Evolutionary conservation across 2,113 vertebrate genomes (phyloP), one percentile per base, ranked within the genome.

Genomic region (Eudyptes chrysolophus): DNA sequence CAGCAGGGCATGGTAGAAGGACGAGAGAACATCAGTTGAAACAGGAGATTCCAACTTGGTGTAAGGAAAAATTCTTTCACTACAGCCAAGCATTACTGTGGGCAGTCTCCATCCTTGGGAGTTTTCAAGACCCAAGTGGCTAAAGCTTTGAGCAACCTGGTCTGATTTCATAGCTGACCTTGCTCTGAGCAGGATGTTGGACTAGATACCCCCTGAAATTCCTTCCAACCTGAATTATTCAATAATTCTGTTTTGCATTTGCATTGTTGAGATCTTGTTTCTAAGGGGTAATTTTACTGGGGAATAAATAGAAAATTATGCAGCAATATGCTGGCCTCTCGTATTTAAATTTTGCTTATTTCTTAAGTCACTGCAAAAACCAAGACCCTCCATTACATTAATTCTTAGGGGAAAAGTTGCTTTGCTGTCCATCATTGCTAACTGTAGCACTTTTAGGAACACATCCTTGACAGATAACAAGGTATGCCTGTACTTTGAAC

Each of bases 401-500:
- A 66, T 75, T 89, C 48, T 55, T 78, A 38, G 15, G 64, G 54
- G 25, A 15, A 55, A 93, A 81, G 16, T 85, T 96, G 40, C 44
- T 87, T 92, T 92, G 65, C 66, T 72, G 15, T 85, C 61, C 26
- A 8, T 85, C 70, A 18, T 19, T 94, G 57, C 77, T 76, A 92
- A 83, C 84, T 76, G 54, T 79, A 89, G 74, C 21, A 30, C 78
- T 85, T 89, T 72, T 27, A 94, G 93, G 90, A 95, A 52, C 57
- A n/a, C 62, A 72, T 72, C 54, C 75, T 94, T 92, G 75, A 68
- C 40, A 87, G 70, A 49, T 92, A 97, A 69, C 36, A 90, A 85
- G 54, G 62, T 88, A 83, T 69, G 87, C 70, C 92, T 97, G 96
- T 97, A 92, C 95, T 95, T 97, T 97, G 95, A 97, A 97, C 96